A percentile compares a stretch with the other conserved stretches of the same genome.
Evolutionary conservation across 2,113 vertebrate genomes (phyloP).

Genomic region (Corvus hawaiiensis): DNA sequence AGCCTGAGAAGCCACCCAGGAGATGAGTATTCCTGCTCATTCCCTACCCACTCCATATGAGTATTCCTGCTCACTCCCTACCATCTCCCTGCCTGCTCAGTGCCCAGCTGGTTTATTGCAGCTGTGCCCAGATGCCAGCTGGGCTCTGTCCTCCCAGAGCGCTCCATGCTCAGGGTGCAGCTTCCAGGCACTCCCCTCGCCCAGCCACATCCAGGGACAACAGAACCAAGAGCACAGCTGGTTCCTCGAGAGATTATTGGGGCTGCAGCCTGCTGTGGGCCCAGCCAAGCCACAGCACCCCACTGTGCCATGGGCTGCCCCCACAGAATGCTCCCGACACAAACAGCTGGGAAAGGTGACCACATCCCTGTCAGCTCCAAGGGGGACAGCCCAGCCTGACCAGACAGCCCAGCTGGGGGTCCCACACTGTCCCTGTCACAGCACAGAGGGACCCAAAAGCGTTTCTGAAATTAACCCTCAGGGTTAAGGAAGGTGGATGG

Average conservation of each 20-base stretch:
- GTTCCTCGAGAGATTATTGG: fast-evolving
- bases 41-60: neutral
- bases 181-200: neutral
- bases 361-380: neutral
- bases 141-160: neutral
- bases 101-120: neutral
- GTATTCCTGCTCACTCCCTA: neutral
- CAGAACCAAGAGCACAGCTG: neutral
- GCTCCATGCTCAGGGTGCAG: fast-evolving
- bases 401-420: neutral
- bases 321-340: fast-evolving
- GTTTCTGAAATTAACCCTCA: neutral
- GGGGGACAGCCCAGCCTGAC: neutral
- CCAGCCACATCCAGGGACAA: neutral
- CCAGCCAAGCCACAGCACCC: neutral
- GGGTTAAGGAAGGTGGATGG: neutral
- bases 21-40: neutral
- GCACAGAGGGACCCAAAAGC: neutral
- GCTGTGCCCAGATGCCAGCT: neutral
- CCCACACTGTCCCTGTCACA: neutral
- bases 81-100: neutral
- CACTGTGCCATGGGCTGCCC: fast-evolving
- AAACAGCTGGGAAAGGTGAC: neutral
- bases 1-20: neutral
- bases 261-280: neutral